These are phyloP conservation scores for Dendrocincla fuliginosa DNA, from an alignment of 2,797 vertebrate species.

Conservation along the genomic window DNA sequence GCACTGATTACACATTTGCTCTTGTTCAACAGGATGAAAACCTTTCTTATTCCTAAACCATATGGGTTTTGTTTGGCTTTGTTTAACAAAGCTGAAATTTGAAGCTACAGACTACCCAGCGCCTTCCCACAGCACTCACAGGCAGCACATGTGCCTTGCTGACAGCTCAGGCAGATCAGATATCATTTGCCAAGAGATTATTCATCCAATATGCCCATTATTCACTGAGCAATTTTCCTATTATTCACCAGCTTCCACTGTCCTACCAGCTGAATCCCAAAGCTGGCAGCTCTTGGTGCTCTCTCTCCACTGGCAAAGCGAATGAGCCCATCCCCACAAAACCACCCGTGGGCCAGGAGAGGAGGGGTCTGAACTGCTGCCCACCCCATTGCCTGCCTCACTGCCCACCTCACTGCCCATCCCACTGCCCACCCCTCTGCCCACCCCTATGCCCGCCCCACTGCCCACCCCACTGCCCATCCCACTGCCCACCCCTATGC, in stretches of 20 bases:
- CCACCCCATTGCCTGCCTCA: background rate
- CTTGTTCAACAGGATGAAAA: slow-evolving; percentile 2
- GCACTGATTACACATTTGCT: background rate
- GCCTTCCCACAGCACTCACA: background rate
- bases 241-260: background rate
- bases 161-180: slow-evolving; percentile 22
- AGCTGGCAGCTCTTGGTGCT: background rate
- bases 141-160: background rate
- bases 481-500: too few relatives aligned
- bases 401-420: too few relatives aligned
- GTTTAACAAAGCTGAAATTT: slow-evolving; percentile 38
- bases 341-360: accelerated
- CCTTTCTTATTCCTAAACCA: slow-evolving; percentile 1
- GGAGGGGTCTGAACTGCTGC: background rate
- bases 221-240: background rate
- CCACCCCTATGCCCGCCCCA: too few relatives aligned
- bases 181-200: slow-evolving; percentile 49
- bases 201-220: slow-evolving; percentile 18
- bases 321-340: background rate
- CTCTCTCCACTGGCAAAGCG: background rate
- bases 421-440: too few relatives aligned
- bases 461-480: too few relatives aligned
- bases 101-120: slow-evolving; percentile 29
- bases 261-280: background rate
- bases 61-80: slow-evolving; percentile 47